Conservation (phyloP, 2,888 invertebrate genomes). For the Pseudolycoriella hygida region DNA sequence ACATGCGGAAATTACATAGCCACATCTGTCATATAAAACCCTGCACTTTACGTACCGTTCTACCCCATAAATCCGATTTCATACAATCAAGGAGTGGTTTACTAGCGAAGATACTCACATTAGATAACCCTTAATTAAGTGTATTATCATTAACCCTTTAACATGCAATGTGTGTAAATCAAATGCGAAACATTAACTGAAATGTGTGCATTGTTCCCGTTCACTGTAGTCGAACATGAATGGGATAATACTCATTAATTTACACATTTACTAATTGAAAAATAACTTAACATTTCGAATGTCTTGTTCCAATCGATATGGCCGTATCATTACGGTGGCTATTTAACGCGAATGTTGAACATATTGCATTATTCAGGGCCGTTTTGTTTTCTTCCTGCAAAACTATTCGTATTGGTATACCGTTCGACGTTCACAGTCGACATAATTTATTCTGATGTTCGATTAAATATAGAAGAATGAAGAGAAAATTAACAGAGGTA, state of each 20-base stretch:
- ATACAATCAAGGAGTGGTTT: neutral
- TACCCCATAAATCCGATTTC: no score
- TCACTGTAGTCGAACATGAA: neutral
- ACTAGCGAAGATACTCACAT: neutral
- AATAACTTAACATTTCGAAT: neutral
- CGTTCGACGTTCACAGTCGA: no score
- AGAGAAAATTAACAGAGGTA: neutral
- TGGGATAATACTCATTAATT: neutral
- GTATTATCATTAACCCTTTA: neutral
- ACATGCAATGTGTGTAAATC: conserved; percentile 1
- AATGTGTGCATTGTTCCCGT: conserved; percentile 1
- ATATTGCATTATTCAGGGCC: no score
- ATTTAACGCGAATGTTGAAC: no score
- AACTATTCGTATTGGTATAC: no score
- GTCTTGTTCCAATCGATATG: neutral
- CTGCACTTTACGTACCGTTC: no score
- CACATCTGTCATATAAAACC: no score
- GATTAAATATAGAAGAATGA: no score
- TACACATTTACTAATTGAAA: neutral
- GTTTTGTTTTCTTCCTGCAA: no score
- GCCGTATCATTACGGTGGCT: no score
- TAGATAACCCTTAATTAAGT: conserved; percentile 1
- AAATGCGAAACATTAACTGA: neutral
- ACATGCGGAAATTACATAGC: no score
- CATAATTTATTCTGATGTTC: neutral